These are phyloP conservation scores for Hyposmocoma kahamanoa DNA, from an alignment of 1,140 invertebrate genomes.

Conservation along the genomic window DNA sequence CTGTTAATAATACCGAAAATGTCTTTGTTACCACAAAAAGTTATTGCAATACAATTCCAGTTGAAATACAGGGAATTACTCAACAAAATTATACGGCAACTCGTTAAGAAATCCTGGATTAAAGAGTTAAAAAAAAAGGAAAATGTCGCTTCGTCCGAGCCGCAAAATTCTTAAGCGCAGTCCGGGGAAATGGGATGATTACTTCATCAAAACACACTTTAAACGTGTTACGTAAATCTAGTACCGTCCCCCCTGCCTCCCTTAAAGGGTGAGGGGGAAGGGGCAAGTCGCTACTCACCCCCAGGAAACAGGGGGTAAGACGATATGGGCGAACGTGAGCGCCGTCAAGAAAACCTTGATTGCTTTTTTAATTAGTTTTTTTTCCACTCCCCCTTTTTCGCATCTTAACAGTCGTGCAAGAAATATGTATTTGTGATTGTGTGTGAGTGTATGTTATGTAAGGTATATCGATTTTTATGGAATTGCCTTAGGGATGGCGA, in stretches of 20 bases:
- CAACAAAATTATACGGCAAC: constrained; percentile 21
- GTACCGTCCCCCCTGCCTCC: constrained; percentile 47
- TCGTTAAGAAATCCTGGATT: constrained; percentile 41
- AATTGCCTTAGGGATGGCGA: background rate
- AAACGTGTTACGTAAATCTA: constrained; percentile 73
- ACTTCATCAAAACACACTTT: constrained; percentile 74
- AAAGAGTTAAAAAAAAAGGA: constrained; percentile 28
- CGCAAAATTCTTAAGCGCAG: constrained; percentile 71
- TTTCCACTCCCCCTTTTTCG: constrained; percentile 63
- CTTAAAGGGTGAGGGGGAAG: constrained; percentile 36
- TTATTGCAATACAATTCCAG: constrained; percentile 16
- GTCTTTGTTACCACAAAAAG: no score
- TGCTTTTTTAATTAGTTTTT: constrained; percentile 72
- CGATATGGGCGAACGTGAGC: constrained; percentile 72
- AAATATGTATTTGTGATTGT: constrained; percentile 50
- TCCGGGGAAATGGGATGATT: constrained; percentile 69
- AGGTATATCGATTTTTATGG: constrained; percentile 14
- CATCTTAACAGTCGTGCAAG: constrained; percentile 50
- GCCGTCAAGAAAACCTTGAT: constrained; percentile 73
- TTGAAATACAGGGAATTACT: constrained; percentile 18
- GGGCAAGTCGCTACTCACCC: constrained; percentile 28
- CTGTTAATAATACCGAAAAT: no score
- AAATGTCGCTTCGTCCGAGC: constrained; percentile 50
- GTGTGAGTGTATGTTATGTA: constrained; percentile 20
- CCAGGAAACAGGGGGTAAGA: constrained; percentile 59